Conservation (phyloP, 2,797 vertebrate species). For the Gobionotothen gibberifrons region DNA sequence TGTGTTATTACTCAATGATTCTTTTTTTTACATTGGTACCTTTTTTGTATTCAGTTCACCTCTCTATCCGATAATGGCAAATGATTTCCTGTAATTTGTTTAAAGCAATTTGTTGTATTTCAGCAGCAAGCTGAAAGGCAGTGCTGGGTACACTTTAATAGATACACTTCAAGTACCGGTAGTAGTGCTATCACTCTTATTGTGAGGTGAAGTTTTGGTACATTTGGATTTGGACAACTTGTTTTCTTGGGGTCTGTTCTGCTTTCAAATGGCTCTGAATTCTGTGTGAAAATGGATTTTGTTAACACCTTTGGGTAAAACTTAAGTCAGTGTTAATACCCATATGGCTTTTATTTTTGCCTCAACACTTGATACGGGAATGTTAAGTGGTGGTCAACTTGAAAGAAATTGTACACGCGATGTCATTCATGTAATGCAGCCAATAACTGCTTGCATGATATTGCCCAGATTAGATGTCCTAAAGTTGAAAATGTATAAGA, state of each 20-base stretch:
- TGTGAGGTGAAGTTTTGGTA: rapidly evolving
- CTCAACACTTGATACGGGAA: not conserved
- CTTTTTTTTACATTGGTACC: no score
- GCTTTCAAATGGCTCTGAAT: not conserved
- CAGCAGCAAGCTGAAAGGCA: no score
- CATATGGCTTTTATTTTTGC: not conserved
- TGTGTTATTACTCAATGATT: no score
- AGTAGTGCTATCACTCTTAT: no score
- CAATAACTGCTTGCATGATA: not conserved
- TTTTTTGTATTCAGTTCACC: no score
- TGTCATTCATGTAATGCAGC: not conserved
- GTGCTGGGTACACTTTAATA: no score
- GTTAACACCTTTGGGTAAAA: not conserved
- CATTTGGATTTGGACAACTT: not conserved
- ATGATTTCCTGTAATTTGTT: no score
- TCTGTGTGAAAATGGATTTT: not conserved
- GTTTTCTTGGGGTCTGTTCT: not conserved
- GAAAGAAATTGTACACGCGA: not conserved
- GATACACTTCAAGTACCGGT: no score
- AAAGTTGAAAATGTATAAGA: not conserved
- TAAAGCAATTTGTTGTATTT: no score
- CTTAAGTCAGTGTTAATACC: not conserved
- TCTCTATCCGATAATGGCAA: no score
- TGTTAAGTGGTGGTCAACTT: not conserved
- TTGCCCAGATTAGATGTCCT: not conserved